phyloP scores from a whole-genome alignment of 2,113 vertebrate genomes.

The Cyprinodon brontotheroides region DNA sequence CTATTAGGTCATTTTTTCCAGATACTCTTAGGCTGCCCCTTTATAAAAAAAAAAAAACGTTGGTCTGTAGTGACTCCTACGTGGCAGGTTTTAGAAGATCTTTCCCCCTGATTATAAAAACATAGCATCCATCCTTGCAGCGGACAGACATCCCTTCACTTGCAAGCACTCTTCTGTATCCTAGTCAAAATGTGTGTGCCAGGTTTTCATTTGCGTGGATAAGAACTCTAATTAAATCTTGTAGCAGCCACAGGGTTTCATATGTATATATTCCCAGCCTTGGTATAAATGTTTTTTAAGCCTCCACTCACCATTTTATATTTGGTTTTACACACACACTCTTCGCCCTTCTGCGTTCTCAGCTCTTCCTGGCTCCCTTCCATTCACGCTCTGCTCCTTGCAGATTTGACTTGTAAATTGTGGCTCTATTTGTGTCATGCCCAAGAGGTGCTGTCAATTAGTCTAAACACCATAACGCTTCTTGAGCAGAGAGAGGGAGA shows the following conservation, averaged over 20 bases:
- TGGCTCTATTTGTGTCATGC: constrained; percentile 73
- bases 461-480: constrained; percentile 57
- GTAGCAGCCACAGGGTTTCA: neutral
- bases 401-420: constrained; percentile 76
- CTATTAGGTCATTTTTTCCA: no score
- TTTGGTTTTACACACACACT: constrained; percentile 7
- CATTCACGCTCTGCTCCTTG: constrained; percentile 39
- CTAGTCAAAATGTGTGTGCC: neutral
- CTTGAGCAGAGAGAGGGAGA: constrained; percentile 27
- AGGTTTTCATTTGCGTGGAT: neutral
- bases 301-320: constrained; percentile 19
- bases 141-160: neutral
- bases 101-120: neutral
- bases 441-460: constrained; percentile 73
- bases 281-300: constrained; percentile 14
- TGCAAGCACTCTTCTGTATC: neutral
- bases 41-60: no score
- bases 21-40: no score
- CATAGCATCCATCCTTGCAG: neutral
- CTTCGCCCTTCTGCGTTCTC: constrained; percentile 8
- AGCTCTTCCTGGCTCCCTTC: constrained; percentile 36
- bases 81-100: neutral
- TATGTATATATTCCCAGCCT: neutral
- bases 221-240: neutral
- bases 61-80: no score